A percentile compares a stretch with the other conserved stretches of the same genome.
Conservation (phyloP, 2,888 invertebrate genomes). For the Bursaphelenchus okinawaensis region DNA sequence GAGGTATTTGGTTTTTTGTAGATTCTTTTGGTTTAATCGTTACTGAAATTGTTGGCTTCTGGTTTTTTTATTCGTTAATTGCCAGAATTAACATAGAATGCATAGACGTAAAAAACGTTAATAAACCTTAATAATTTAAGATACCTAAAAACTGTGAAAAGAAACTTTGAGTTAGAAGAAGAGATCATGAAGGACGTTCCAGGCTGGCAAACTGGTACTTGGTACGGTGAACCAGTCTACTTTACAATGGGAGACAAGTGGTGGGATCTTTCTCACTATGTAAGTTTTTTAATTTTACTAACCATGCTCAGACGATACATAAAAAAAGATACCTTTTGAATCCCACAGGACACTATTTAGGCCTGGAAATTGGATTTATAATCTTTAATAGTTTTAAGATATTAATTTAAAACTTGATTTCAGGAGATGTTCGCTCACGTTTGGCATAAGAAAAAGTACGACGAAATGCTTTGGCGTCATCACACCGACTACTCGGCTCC, state of each 20-base stretch:
- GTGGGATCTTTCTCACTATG: constrained; percentile 50
- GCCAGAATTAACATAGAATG: background rate
- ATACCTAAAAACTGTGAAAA: constrained; percentile 54
- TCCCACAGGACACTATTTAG: no score
- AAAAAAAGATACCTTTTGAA: background rate
- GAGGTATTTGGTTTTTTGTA: constrained; percentile 8
- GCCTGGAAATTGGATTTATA: no score
- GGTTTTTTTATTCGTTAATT: no score
- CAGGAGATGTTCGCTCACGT: constrained; percentile 48
- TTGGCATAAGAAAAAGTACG: constrained; percentile 18
- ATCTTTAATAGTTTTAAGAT: background rate
- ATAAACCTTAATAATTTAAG: constrained; percentile 28
- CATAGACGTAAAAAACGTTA: background rate
- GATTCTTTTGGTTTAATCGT: background rate
- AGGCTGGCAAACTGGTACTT: constrained; percentile 60
- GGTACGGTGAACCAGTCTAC: constrained; percentile 61
- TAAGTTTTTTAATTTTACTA: constrained; percentile 11
- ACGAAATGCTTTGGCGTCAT: constrained; percentile 42
- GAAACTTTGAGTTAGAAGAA: constrained; percentile 60
- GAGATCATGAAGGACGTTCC: constrained; percentile 62
- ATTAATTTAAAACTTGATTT: background rate
- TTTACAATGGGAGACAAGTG: constrained; percentile 57
- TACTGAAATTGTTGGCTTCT: no score
- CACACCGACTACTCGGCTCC: constrained; percentile 52
- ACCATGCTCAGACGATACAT: no score